These are phyloP conservation scores for Drosophila rellima DNA, from an alignment of 2,888 invertebrate genomes.

Conservation along the genomic window DNA sequence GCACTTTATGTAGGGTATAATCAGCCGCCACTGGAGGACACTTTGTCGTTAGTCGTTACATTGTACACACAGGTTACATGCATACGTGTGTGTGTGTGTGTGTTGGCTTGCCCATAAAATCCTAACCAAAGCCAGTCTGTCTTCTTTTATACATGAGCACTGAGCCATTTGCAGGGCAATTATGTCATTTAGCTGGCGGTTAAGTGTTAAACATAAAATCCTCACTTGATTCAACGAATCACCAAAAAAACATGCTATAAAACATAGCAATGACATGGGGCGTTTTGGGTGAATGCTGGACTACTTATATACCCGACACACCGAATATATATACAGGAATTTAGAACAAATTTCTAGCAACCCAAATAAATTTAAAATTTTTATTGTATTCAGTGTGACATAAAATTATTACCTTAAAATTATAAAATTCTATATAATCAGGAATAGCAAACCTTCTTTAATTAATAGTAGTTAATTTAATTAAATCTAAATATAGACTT, in stretches of 20 bases:
- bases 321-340: too few species aligned
- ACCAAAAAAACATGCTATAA: conserved; percentile 41
- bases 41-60: conserved; percentile 28
- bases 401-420: too few species aligned
- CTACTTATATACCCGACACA: conserved; percentile 27
- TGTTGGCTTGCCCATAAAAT: conserved; percentile 29
- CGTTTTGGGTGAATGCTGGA: not conserved
- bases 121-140: conserved; percentile 4
- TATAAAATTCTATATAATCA: too few species aligned
- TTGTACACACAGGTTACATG: conserved; percentile 20
- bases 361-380: too few species aligned
- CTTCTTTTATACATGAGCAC: conserved; percentile 45
- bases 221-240: conserved; percentile 49
- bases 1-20: conserved; percentile 17
- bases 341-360: too few species aligned
- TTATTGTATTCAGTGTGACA: too few species aligned
- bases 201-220: conserved; percentile 58
- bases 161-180: conserved; percentile 58
- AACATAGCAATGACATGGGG: conserved; percentile 3
- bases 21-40: conserved; percentile 28
- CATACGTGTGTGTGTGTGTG: conserved; percentile 1
- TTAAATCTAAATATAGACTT: too few species aligned
- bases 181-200: conserved; percentile 58
- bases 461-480: too few species aligned
- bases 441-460: too few species aligned